Conservation (phyloP, 2,888 invertebrate species). For the Rotaria socialis region DNA sequence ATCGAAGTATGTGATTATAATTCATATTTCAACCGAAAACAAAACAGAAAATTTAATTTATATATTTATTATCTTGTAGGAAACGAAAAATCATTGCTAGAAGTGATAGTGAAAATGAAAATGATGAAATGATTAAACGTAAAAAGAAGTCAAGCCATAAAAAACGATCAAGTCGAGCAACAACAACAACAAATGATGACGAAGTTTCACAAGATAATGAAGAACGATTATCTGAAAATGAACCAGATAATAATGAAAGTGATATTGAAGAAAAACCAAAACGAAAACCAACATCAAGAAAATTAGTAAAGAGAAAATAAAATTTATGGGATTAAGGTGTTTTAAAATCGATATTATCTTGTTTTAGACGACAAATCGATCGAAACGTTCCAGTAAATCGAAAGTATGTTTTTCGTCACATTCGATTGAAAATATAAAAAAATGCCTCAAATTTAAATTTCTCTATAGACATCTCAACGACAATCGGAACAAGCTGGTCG, state of each 20-base stretch:
- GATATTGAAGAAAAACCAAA: neutral
- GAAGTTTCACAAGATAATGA: slow-evolving; percentile 28
- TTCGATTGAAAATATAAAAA: neutral
- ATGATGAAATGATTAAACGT: neutral
- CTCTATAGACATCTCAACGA: slow-evolving; percentile 4
- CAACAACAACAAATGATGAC: slow-evolving; percentile 31
- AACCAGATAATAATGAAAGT: slow-evolving; percentile 4
- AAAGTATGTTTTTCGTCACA: neutral
- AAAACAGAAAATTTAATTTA: neutral
- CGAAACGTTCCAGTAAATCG: neutral
- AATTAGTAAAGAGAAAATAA: slow-evolving; percentile 11
- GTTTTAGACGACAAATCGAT: neutral
- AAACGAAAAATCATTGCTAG: neutral
- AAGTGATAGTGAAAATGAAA: slow-evolving; percentile 44
- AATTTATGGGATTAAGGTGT: neutral
- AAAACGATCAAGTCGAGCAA: slow-evolving; percentile 35
- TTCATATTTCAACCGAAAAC: neutral
- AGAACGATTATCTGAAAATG: neutral
- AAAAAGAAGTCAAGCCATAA: slow-evolving; percentile 37
- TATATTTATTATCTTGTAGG: neutral
- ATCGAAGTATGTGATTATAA: neutral
- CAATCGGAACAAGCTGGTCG: neutral
- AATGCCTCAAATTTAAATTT: neutral
- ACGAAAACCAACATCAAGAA: slow-evolving; percentile 19
- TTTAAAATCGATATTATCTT: neutral